phyloP scores from a whole-genome alignment of 2,797 vertebrate species.

The Poeciliopsis turneri region DNA sequence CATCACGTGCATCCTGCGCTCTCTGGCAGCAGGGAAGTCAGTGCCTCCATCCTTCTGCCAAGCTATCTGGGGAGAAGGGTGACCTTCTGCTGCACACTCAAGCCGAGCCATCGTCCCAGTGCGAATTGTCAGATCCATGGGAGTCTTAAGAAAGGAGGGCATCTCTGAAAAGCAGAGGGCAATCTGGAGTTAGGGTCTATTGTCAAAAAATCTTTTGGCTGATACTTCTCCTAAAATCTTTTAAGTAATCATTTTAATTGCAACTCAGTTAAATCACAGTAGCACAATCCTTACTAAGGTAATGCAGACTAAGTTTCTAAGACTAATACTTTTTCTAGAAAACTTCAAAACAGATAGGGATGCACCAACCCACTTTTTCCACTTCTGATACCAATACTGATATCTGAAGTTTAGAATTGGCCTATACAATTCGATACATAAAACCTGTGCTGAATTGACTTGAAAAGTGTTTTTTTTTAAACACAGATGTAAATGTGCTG shows the following conservation, averaged over 20 bases:
- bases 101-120: conserved; percentile 91
- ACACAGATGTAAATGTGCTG: no score
- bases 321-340: background rate
- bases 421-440: no score
- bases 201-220: background rate
- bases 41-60: conserved; percentile 99
- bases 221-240: background rate
- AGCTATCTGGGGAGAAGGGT: conserved; percentile 94
- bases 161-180: conserved; percentile 81
- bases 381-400: no score
- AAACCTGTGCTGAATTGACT: no score
- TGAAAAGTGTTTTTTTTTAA: no score
- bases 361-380: no score
- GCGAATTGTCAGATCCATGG: conserved; percentile 95
- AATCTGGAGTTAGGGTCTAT: background rate
- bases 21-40: conserved; percentile 95
- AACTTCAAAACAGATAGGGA: background rate
- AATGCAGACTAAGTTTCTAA: background rate
- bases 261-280: background rate
- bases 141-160: conserved; percentile 95
- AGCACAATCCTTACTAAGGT: background rate
- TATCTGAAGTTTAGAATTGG: no score
- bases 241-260: background rate
- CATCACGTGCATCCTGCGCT: conserved; percentile 99
- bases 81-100: conserved; percentile 93